These are phyloP conservation scores for Urocolius indicus DNA, from an alignment of 2,113 vertebrate species.

Conservation along the genomic window DNA sequence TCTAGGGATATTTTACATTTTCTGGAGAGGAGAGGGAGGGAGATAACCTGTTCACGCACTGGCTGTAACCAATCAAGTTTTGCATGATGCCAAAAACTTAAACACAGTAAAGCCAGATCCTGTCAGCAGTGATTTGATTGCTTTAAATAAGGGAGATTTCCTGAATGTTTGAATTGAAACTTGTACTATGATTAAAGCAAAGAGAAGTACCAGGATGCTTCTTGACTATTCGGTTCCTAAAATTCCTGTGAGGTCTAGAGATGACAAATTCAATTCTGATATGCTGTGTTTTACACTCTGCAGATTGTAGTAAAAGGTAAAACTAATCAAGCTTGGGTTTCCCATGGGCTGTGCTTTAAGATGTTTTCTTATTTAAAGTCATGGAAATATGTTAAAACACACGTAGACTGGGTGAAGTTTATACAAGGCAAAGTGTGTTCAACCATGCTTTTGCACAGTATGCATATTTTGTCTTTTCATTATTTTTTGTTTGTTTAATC, in stretches of 20 bases:
- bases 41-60: slow-evolving; percentile 58
- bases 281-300: slow-evolving; percentile 85
- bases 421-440: slow-evolving; percentile 74
- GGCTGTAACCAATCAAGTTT: slow-evolving; percentile 82
- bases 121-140: slow-evolving; percentile 84
- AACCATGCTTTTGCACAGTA: slow-evolving; percentile 68
- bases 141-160: slow-evolving; percentile 89
- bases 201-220: slow-evolving; percentile 83
- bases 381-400: slow-evolving; percentile 82
- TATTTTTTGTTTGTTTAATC: slow-evolving; percentile 77
- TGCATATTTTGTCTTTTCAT: slow-evolving; percentile 78
- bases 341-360: slow-evolving; percentile 79
- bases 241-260: slow-evolving; percentile 87
- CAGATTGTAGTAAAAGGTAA: slow-evolving; percentile 83
- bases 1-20: slow-evolving; percentile 52
- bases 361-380: slow-evolving; percentile 82
- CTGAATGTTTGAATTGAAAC: slow-evolving; percentile 87
- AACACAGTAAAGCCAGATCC: slow-evolving; percentile 81
- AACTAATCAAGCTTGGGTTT: slow-evolving; percentile 86
- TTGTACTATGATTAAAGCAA: slow-evolving; percentile 88
- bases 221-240: slow-evolving; percentile 85
- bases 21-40: neutral
- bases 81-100: slow-evolving; percentile 83
- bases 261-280: slow-evolving; percentile 91
- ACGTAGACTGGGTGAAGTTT: slow-evolving; percentile 74